These are phyloP conservation scores for Drosophila hydei DNA, from an alignment of 1,140 invertebrate species.

Conservation along the genomic window DNA sequence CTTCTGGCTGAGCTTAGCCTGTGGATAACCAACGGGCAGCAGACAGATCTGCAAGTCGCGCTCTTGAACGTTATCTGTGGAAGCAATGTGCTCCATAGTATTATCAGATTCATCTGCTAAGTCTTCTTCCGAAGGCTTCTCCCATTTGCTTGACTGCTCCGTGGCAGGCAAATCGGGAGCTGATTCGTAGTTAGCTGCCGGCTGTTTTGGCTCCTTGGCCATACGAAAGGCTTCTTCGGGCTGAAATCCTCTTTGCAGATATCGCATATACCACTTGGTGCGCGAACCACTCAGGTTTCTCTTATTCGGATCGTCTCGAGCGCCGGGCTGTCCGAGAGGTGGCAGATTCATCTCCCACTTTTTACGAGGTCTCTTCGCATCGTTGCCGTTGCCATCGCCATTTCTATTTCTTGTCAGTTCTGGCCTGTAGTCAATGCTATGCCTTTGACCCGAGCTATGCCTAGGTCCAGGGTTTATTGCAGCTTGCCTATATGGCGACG, in stretches of 20 bases:
- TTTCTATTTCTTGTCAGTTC: not conserved
- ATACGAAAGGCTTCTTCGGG: conserved; percentile 13
- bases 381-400: not conserved
- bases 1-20: not conserved
- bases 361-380: not conserved
- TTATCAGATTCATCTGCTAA: not conserved
- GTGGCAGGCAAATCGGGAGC: not conserved
- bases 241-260: conserved; percentile 4
- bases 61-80: too few relatives aligned
- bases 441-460: not conserved
- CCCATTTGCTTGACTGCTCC: not conserved
- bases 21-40: conserved; percentile 13
- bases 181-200: not conserved
- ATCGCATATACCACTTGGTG: conserved; percentile 28
- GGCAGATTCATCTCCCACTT: not conserved
- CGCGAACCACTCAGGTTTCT: conserved; percentile 10
- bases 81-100: too few relatives aligned
- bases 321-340: conserved; percentile 2
- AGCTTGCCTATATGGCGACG: not conserved
- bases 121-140: not conserved
- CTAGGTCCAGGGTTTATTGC: not conserved
- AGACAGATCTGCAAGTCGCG: not conserved
- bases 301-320: not conserved
- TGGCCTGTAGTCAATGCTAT: too few relatives aligned
- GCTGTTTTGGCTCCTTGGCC: conserved; percentile 20